A percentile compares a stretch with the other conserved stretches of the same genome.
Conservation (phyloP, 2,888 invertebrate species). For the Argyresthia goedartella region DNA sequence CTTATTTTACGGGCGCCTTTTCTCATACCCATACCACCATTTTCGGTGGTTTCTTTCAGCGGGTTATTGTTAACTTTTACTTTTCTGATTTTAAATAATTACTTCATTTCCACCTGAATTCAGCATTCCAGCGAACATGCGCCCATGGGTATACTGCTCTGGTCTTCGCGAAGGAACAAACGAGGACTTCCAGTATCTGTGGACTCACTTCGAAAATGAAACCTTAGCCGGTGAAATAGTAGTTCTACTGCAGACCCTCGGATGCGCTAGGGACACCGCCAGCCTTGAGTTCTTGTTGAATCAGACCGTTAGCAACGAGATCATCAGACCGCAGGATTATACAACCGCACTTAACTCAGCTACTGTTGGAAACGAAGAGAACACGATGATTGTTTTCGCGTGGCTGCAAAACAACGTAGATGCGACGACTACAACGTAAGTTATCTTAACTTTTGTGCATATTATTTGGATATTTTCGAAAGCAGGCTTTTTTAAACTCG, state of each 20-base stretch:
- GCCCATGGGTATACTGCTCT: slow-evolving; percentile 80
- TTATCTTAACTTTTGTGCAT: too few relatives aligned
- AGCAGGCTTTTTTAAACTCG: not conserved
- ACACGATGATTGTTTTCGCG: slow-evolving; percentile 64
- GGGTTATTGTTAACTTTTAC: too few relatives aligned
- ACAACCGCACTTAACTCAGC: slow-evolving; percentile 54
- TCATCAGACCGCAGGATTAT: slow-evolving; percentile 53
- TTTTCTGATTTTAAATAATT: too few relatives aligned
- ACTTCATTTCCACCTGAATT: not conserved
- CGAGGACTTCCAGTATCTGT: slow-evolving; percentile 76
- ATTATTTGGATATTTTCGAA: slow-evolving; percentile 4
- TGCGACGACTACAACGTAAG: slow-evolving; percentile 26
- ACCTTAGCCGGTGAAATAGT: slow-evolving; percentile 77
- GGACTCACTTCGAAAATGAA: slow-evolving; percentile 69
- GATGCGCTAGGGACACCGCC: slow-evolving; percentile 71
- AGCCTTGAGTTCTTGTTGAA: slow-evolving; percentile 36
- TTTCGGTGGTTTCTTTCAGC: too few relatives aligned
- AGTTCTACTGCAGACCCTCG: slow-evolving; percentile 75
- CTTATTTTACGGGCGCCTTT: too few relatives aligned
- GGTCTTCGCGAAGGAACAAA: slow-evolving; percentile 74
- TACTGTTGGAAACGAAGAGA: slow-evolving; percentile 64
- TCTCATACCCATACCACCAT: too few relatives aligned
- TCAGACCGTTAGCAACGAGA: slow-evolving; percentile 28
- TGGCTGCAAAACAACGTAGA: slow-evolving; percentile 52
- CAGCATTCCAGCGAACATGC: slow-evolving; percentile 60